Percentiles rank a stretch among this genome's conserved stretches.
phyloP scores from a whole-genome alignment of 2,888 invertebrate species.

The Lasioglossum lativentre region DNA sequence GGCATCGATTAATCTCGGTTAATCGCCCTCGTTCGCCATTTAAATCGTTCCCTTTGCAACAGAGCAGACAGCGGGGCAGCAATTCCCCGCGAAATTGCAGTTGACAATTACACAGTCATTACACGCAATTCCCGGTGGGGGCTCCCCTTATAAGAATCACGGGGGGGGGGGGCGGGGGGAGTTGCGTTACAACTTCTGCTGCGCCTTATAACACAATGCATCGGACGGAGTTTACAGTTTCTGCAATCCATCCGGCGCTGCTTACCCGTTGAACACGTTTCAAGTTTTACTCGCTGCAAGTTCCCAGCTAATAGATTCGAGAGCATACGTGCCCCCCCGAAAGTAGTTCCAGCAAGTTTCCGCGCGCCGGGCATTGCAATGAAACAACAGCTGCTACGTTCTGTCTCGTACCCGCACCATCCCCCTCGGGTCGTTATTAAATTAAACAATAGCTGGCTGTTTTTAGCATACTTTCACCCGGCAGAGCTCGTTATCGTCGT shows the following conservation, averaged over 20 bases:
- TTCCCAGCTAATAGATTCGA: constrained; percentile 44
- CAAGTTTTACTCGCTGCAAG: constrained; percentile 35
- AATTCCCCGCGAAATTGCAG: constrained; percentile 1
- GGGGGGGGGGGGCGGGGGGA: not conserved
- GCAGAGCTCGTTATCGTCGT: not conserved
- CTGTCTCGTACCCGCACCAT: not conserved
- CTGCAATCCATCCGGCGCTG: constrained; percentile 37
- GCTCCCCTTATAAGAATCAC: constrained; percentile 15
- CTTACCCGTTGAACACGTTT: constrained; percentile 21
- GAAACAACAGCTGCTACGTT: constrained; percentile 34
- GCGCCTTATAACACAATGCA: constrained; percentile 27
- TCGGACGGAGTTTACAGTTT: constrained; percentile 33
- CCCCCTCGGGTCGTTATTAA: not conserved
- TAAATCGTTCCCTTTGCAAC: not conserved
- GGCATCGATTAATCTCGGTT: not conserved
- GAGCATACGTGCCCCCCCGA: constrained; percentile 35
- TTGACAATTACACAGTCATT: constrained; percentile 28
- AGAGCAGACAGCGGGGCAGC: not conserved
- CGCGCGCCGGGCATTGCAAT: constrained; percentile 4
- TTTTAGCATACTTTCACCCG: not conserved
- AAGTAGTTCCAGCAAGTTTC: constrained; percentile 43
- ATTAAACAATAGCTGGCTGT: constrained; percentile 17
- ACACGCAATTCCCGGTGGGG: constrained; percentile 12
- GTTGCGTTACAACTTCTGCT: constrained; percentile 31
- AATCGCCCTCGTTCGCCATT: not conserved